phyloP scores from a whole-genome alignment of 2,797 vertebrate species.

The Steatocranus sp. region DNA sequence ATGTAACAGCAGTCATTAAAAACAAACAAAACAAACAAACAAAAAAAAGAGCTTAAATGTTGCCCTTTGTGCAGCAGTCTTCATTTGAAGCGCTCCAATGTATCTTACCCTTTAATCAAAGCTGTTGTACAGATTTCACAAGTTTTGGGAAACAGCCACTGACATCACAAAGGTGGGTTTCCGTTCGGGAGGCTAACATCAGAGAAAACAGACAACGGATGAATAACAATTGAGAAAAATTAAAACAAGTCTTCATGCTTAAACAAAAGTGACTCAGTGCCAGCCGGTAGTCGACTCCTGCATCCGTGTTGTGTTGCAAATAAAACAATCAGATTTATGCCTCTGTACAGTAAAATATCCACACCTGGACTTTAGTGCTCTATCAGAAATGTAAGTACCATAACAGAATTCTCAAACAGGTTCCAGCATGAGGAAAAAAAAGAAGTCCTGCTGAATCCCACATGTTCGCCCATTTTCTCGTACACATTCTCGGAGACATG shows the following conservation, averaged over 20 bases:
- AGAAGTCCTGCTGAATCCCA: constrained; percentile 9
- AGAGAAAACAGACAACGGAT: not conserved
- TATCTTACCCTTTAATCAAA: not conserved
- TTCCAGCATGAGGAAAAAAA: not conserved
- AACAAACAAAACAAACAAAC: not conserved
- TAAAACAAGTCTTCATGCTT: not conserved
- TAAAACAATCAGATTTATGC: constrained; percentile 1
- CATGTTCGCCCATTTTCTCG: constrained; percentile 15
- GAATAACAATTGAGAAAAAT: not conserved
- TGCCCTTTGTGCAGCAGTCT: not conserved
- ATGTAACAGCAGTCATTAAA: not conserved
- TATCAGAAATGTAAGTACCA: not conserved
- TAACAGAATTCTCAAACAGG: not conserved
- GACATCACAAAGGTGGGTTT: not conserved
- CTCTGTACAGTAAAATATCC: not conserved
- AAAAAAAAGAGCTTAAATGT: not conserved
- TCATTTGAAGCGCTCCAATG: not conserved
- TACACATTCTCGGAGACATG: constrained; percentile 11
- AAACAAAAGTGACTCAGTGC: constrained; percentile 51
- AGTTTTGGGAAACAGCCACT: not conserved
- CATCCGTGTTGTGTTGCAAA: not conserved
- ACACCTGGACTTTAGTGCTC: not conserved
- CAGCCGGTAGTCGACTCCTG: not conserved
- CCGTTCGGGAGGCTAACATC: not conserved
- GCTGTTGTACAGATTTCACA: constrained; percentile 10